Conservation (phyloP, 2,113 vertebrate species). For the Myotis yumanensis region DNA sequence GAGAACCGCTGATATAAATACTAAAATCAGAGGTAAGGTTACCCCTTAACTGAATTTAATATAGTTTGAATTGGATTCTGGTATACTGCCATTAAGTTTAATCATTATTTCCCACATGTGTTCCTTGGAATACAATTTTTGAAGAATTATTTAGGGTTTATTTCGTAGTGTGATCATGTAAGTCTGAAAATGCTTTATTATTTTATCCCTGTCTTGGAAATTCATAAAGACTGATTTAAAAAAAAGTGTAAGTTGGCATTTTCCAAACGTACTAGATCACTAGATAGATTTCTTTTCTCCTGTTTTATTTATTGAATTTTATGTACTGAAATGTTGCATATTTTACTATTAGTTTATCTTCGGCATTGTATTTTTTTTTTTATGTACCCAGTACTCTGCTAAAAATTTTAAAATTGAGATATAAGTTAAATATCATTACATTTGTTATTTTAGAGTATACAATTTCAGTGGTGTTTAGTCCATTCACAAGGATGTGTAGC, state of each 20-base stretch:
- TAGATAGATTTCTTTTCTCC: not conserved
- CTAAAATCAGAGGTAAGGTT: not conserved
- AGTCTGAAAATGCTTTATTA: not conserved
- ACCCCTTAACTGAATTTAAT: not conserved
- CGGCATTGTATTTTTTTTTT: conserved; percentile 17
- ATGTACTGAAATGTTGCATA: not conserved
- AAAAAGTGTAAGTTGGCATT: not conserved
- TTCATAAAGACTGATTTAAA: not conserved
- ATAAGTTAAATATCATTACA: not conserved
- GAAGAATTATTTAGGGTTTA: not conserved
- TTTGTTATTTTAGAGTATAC: not conserved
- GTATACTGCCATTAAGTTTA: not conserved
- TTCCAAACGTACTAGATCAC: not conserved
- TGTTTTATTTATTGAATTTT: not conserved
- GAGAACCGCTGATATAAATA: not conserved
- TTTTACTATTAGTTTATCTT: not conserved
- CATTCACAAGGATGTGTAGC: not conserved
- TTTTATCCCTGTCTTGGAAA: not conserved
- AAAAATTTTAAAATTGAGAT: not conserved
- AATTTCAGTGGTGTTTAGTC: not conserved
- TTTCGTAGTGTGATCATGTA: not conserved
- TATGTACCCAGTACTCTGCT: not conserved
- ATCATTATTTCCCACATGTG: not conserved
- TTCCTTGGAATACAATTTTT: not conserved
- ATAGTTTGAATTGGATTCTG: conserved; percentile 7